Evolutionary conservation across 2,797 vertebrate species (phyloP), one percentile per base, ranked within the genome.

Genomic region (Muscicapa striata): DNA sequence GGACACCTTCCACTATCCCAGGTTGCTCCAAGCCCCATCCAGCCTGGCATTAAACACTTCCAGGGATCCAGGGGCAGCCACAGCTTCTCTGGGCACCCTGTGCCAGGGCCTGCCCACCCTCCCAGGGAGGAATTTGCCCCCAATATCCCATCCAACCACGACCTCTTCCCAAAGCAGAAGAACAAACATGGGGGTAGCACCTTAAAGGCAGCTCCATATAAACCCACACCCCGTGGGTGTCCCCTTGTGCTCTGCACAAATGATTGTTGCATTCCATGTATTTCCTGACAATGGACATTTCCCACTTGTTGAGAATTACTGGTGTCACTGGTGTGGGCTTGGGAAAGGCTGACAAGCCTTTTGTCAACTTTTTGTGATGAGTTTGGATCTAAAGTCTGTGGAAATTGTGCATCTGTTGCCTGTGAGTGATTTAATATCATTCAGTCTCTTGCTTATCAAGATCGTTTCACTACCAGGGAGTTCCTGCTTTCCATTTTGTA

Each of bases 1-100:
- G 17, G 26, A 55, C 34, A 43, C 0, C 5, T 78, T 1, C 36
- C 51, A 38, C 21, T 1, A 0, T 1, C 8, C 36, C 51, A 49
- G 27, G 17, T 0, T 11, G 15, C 10, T 43, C 34, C 57, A 46
- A 48, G 12, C 34, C 26, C 16, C 0, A 0, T 40, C 55, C 57
- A 78, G 0, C 49, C 32, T 23, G 18, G 10, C 27, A 43, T 36
- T 13, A 49, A 7, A 0, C 49, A 63, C 4, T 43, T 1, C 43
- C 66, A 78, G 26, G 36, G 49, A 43, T 70, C 36, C 69, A 36
- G 66, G 57, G 32, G 10, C 66, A 78, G 74, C 49, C 84, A 70
- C 43, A 63, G 36, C 57, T 86, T 1, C 34, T 32, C 64, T 63
- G 57, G 21, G 18, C 17, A 63, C 2, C 73, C 64, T 57, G 41